Conservation (phyloP, 2,888 invertebrate species). For the Tetrapedia diversipes region DNA sequence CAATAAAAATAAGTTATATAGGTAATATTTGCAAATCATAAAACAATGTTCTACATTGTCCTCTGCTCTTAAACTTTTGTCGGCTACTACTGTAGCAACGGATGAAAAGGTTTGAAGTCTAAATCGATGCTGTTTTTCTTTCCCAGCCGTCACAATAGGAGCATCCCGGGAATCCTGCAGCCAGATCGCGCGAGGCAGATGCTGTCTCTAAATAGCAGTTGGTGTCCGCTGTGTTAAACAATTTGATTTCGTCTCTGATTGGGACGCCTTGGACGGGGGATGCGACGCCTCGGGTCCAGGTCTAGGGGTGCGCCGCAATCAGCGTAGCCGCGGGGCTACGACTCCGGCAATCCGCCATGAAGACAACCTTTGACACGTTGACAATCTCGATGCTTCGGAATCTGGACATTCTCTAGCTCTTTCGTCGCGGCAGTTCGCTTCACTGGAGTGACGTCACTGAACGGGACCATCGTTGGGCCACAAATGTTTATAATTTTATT, state of each 20-base stretch:
- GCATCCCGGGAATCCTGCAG: conserved; percentile 28
- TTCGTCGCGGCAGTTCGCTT: too few relatives aligned
- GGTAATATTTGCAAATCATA: too few relatives aligned
- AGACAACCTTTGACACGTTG: conserved; percentile 33
- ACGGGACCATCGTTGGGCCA: too few relatives aligned
- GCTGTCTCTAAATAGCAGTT: conserved; percentile 81
- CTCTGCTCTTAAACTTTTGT: too few relatives aligned
- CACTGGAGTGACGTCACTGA: too few relatives aligned
- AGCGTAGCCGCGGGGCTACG: conserved; percentile 79
- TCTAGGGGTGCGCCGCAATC: conserved; percentile 79
- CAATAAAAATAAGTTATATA: too few relatives aligned
- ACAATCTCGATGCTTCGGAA: conserved; percentile 6
- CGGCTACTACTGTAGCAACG: too few relatives aligned
- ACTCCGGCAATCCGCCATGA: conserved; percentile 64
- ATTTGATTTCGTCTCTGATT: conserved; percentile 82
- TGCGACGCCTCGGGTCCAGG: conserved; percentile 68
- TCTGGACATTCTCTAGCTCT: neutral
- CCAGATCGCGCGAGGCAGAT: conserved; percentile 73
- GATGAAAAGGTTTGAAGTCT: neutral
- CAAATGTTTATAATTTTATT: too few relatives aligned
- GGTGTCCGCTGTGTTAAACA: conserved; percentile 80
- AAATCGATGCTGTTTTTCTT: conserved; percentile 18
- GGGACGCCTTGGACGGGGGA: conserved; percentile 71
- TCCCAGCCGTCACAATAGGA: neutral
- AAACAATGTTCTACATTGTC: too few relatives aligned